Evolutionary conservation across 2,797 vertebrate species (phyloP), one percentile per base, ranked within the genome.

Genomic region (Phyllotis vaccarum): DNA sequence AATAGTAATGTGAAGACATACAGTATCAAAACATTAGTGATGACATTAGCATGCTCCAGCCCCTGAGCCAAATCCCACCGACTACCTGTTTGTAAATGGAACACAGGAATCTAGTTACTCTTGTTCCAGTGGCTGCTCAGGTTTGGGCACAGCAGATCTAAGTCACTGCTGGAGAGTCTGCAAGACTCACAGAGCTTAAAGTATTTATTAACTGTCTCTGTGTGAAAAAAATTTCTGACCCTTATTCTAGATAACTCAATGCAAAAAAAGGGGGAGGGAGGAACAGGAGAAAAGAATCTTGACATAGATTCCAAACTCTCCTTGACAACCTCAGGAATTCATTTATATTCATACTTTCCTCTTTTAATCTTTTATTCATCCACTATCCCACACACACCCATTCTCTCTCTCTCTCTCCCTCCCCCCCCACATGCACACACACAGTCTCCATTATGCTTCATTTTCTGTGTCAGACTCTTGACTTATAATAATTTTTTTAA

Each of bases 71-170:
- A 37, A 60, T 29, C 19, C 13, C 87, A 29, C 24, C 85, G 60
- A 19, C 19, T 62, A 12, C 34, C 46, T 75, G 13, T 43, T 86
- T 93, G 24, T n/a, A 64, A 78, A 17, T 12, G 14, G 93, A 70
- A 5, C 5, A 3, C 19, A 74, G 5, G 43, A 91, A 75, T 0
- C 3, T 0, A 58, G 74, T 5, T 34, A 29, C 0, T 0, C 9
- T 13, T 52, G 24, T 14, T 19, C 19, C 66, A 12, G 7, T 6
- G 37, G 46, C 37, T 79, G 34, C 43, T 46, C 66, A 81, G 3
- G 0, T n/a, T 11, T 72, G 6, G 11, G 29, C 62, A 58, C 0
- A 31, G 21, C 46, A 79, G 43, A 46, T 13, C 3, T 76, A 56
- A 80, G 46, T 6, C 60, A 46, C 11, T 80, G 37, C 21, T 7